phyloP scores from a whole-genome alignment of 2,113 vertebrate species.

The Toxostoma redivivum region DNA sequence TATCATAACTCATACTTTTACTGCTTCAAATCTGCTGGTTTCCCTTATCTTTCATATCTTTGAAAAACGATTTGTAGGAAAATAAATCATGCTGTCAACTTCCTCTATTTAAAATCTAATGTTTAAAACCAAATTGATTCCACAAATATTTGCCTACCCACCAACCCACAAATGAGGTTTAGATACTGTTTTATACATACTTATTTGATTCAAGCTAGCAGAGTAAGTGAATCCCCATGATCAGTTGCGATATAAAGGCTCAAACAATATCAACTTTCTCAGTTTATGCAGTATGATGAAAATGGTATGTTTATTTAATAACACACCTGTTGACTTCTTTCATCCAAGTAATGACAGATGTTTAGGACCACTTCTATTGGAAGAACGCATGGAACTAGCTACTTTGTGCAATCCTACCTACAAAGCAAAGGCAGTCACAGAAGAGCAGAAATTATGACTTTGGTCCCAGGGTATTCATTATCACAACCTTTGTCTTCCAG shows the following conservation, averaged over 20 bases:
- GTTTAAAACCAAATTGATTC: background rate
- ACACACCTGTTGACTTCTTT: background rate
- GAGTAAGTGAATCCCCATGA: background rate
- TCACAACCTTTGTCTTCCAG: fast-evolving
- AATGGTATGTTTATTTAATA: background rate
- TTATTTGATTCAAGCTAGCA: background rate
- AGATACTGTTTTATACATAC: background rate
- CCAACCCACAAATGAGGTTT: background rate
- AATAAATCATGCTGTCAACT: background rate
- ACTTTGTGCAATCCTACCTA: background rate
- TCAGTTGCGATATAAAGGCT: background rate
- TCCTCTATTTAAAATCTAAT: background rate
- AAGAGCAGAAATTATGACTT: background rate
- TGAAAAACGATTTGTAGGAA: background rate
- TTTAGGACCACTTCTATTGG: background rate
- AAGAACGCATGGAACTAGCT: background rate
- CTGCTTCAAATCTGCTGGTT: background rate
- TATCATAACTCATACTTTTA: background rate
- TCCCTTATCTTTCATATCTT: background rate
- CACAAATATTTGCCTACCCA: background rate
- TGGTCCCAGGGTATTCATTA: no score
- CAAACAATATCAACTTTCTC: background rate
- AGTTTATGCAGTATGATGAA: background rate
- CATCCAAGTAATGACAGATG: background rate
- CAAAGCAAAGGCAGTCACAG: background rate